These are phyloP conservation scores for Psylliodes chrysocephalus DNA, from an alignment of 2,888 invertebrate species.

Conservation along the genomic window DNA sequence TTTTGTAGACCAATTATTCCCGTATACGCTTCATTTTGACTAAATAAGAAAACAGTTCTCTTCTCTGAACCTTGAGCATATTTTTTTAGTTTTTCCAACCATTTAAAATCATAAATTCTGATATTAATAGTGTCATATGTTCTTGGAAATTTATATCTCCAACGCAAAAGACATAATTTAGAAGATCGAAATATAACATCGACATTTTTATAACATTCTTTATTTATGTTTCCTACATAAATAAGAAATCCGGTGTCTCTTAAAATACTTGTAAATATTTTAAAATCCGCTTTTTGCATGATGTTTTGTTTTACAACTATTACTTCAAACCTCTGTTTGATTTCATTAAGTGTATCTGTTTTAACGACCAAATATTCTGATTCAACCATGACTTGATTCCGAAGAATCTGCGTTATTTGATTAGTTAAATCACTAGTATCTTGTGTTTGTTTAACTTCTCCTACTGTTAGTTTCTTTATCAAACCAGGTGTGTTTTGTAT, in stretches of 20 bases:
- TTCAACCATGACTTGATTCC: conserved; percentile 23
- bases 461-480: conserved; percentile 27
- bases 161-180: conserved; percentile 19
- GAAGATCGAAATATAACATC: conserved; percentile 30
- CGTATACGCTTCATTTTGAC: conserved; percentile 35
- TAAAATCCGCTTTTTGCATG: not conserved
- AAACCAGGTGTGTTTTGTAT: conserved; percentile 36
- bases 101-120: conserved; percentile 38
- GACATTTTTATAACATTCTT: not conserved
- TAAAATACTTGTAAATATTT: not conserved
- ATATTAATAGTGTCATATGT: conserved; percentile 32
- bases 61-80: conserved; percentile 12
- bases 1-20: conserved; percentile 50
- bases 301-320: conserved; percentile 15
- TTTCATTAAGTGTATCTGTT: conserved; percentile 1
- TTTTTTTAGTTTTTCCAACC: conserved; percentile 56
- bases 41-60: conserved; percentile 37
- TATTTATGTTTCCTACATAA: conserved; percentile 29
- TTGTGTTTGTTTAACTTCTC: conserved; percentile 1
- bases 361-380: conserved; percentile 9
- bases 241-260: conserved; percentile 37
- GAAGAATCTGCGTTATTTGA: conserved; percentile 18
- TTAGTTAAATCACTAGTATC: conserved; percentile 1
- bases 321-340: conserved; percentile 23
- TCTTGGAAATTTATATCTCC: conserved; percentile 13